Evolutionary conservation across 2,888 invertebrate species (phyloP), one percentile per base, ranked within the genome.

Genomic region (Oxystoma pomonae): DNA sequence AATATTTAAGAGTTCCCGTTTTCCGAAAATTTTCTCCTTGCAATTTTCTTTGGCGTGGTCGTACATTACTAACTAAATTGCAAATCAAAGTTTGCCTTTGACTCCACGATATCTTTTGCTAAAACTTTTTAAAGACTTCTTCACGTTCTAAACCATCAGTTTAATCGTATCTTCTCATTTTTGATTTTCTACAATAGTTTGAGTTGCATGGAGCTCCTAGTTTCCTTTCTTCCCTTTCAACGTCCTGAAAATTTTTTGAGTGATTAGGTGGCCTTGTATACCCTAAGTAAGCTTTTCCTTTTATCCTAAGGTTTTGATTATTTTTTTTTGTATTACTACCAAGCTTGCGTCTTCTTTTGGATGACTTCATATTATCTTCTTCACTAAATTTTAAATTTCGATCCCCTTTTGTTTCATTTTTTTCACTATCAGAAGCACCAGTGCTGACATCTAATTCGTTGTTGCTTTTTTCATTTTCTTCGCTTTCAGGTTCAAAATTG

Each of bases 1-100:
- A 9, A 57, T 57, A 57, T 57, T 57, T 57, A 57, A 57, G 57
- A 19, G 57, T 57, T 17, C 57, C 57, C n/a, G 57, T 57, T 57
- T 20, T 57, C n/a, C 57, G 57, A 57, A 57, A 57, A 20, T 57
- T 57, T 20, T 3, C 57, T 12, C 57, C 57, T 57, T 57, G n/a
- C 19, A n/a, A 57, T 20, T 19, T 19, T 57, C 57, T 57, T 57
- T 57, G 57, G 16, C 19, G 57, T 57, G 57, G 57, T 57, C 5
- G 20, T 20, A 57, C 12, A 2, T 57, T 57, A 57, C 5, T 57
- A 17, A 17, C 57, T 57, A 57, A 57, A 57, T 57, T 57, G 19
- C 57, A 57, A 57, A 57, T 19, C 16, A 57, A 20, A 19, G 20
- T 57, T 57, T 57, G 57, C 17, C 57, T 17, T 57, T 57, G 57